Percentiles rank a stretch among this genome's conserved stretches.
Conservation (phyloP, 2,113 vertebrate species). For the Grus americana region DNA sequence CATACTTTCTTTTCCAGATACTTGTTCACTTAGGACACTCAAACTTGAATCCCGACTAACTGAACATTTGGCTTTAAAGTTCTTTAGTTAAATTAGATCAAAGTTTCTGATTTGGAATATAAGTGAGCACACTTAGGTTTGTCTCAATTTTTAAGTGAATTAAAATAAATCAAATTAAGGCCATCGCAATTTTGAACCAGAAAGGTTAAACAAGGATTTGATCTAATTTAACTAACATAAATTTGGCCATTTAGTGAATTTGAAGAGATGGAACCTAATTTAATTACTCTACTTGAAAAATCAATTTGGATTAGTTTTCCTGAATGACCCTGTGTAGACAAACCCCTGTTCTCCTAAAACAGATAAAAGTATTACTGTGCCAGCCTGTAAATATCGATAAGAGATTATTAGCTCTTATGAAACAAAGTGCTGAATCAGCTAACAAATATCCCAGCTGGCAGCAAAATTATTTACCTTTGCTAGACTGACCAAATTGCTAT, state of each 20-base stretch:
- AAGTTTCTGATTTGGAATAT: background rate
- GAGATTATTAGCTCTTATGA: slow-evolving; percentile 13
- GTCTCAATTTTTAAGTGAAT: slow-evolving; percentile 15
- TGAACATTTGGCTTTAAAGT: background rate
- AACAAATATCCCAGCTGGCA: background rate
- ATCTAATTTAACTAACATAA: slow-evolving; percentile 47
- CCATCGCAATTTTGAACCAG: background rate
- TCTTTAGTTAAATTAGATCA: background rate
- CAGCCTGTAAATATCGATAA: background rate
- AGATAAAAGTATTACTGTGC: slow-evolving; percentile 14
- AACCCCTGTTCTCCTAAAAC: background rate
- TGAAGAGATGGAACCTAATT: background rate
- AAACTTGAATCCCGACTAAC: background rate
- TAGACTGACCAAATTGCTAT: background rate
- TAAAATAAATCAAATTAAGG: slow-evolving; percentile 24
- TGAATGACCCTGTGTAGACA: background rate
- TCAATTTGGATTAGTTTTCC: slow-evolving; percentile 57
- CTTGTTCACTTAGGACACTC: background rate
- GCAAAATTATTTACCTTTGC: background rate
- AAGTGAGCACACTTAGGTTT: background rate
- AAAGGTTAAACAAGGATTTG: slow-evolving; percentile 45
- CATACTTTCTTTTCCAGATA: slow-evolving; percentile 25
- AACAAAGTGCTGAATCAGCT: slow-evolving; percentile 13
- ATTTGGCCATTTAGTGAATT: slow-evolving; percentile 16
- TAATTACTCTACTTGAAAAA: slow-evolving; percentile 59